Evolutionary conservation across 2,797 vertebrate species (phyloP).

Genomic region (Echeneis naucrates): DNA sequence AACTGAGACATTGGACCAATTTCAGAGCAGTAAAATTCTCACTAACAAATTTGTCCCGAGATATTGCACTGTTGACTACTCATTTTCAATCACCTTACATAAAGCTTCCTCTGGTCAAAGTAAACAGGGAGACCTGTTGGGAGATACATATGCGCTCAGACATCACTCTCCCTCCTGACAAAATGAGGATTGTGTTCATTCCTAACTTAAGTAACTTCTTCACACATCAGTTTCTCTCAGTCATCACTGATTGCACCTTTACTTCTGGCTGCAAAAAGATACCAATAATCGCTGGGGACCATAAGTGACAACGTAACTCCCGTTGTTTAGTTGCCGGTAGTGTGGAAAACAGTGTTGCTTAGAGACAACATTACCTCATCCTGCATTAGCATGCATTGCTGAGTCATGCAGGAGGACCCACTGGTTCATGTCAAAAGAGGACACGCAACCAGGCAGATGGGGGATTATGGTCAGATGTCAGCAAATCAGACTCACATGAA

Average conservation of each 20-base stretch:
- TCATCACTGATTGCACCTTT: slow-evolving; percentile 26
- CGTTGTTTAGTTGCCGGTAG: slow-evolving; percentile 41
- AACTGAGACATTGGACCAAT: slow-evolving; percentile 8
- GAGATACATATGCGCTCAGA: neutral
- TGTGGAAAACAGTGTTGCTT: slow-evolving; percentile 66
- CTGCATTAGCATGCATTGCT: slow-evolving; percentile 73
- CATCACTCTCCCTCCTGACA: slow-evolving; percentile 5
- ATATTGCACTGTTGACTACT: slow-evolving; percentile 8
- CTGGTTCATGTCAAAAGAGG: slow-evolving; percentile 63
- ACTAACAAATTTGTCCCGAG: neutral
- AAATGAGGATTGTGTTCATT: slow-evolving; percentile 10
- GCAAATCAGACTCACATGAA: slow-evolving; percentile 57
- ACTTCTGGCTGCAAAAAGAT: slow-evolving; percentile 13
- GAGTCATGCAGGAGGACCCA: slow-evolving; percentile 68
- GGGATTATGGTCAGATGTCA: slow-evolving; percentile 62
- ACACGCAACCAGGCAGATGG: slow-evolving; percentile 68
- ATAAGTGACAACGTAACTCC: slow-evolving; percentile 22
- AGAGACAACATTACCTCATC: slow-evolving; percentile 72
- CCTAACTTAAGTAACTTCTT: slow-evolving; percentile 21
- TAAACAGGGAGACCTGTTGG: neutral
- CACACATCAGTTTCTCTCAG: slow-evolving; percentile 8
- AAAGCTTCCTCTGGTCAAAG: slow-evolving; percentile 7
- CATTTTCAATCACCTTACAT: slow-evolving; percentile 5
- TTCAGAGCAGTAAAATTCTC: slow-evolving; percentile 3
- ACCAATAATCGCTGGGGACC: slow-evolving; percentile 31